Percentiles rank a stretch among this genome's conserved stretches.
Evolutionary conservation across 2,113 vertebrate genomes (phyloP).

Genomic region (Rhombomys opimus): DNA sequence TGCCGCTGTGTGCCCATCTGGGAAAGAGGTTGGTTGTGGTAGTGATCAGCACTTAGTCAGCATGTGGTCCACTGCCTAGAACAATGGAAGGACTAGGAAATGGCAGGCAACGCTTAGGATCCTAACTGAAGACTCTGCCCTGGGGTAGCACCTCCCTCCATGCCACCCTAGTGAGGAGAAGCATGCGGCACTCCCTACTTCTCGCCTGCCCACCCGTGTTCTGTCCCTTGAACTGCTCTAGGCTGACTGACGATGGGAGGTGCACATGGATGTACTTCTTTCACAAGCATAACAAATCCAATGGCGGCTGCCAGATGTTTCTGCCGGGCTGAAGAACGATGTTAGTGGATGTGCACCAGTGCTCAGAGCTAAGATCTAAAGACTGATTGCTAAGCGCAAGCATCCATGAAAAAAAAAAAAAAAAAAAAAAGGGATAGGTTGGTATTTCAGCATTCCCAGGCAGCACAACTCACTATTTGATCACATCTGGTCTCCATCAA

Average conservation of each 20-base stretch:
- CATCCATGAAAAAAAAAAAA: constrained; percentile 1
- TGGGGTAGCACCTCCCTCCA: neutral
- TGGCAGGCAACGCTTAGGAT: neutral
- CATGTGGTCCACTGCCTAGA: neutral
- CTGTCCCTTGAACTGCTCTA: neutral
- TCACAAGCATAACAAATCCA: neutral
- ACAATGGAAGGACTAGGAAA: neutral
- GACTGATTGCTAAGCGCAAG: neutral
- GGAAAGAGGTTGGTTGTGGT: neutral
- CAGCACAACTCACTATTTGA: neutral
- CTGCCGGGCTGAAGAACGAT: constrained; percentile 45
- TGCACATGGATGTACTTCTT: neutral
- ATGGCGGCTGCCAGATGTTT: constrained; percentile 55
- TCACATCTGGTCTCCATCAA: constrained; percentile 78
- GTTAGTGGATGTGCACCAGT: neutral
- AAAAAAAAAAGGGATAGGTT: neutral
- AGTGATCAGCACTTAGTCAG: neutral
- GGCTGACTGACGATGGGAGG: neutral
- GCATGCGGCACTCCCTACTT: neutral
- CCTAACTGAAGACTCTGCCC: neutral
- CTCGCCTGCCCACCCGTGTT: fast-evolving
- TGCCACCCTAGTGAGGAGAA: neutral
- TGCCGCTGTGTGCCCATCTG: neutral
- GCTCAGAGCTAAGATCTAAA: constrained; percentile 48
- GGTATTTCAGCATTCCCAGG: constrained; percentile 58